Base-by-base conservation (phyloP, 2,888 invertebrate genomes). In the Smittia aterrima region DNA sequence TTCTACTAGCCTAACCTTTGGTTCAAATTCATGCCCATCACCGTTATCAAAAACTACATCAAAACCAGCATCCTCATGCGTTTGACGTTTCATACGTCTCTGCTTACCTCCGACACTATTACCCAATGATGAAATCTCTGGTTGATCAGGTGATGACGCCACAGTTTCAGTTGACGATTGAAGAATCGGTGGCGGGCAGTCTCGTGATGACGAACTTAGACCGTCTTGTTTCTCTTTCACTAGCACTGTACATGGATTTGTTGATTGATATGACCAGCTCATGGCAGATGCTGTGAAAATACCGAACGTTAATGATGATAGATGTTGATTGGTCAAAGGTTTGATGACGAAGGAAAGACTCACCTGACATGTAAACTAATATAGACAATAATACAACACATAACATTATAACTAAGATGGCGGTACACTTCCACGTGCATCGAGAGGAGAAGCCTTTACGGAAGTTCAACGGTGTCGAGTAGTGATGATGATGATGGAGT, bases 371-470 rank as follows among this genome's bases (percentile, higher is more conserved):
- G 85, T 94, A 94, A 78, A 92, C 90, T 78, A 95, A 87, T 77
- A 92, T 90, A 77, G 93, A 91, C 80, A 91, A 88, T 78, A 96
- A 87, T 79, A 93, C 87, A 79, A 93, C 89, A 79, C 92, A 90
- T 79, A 95, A 87, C 83, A 93, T 88, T 81, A 95, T 91, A 82
- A 94, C 91, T 78, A 92, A 89, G 81, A 96, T 92, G 77, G 95
- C 94, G 78, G 94, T 90, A 84, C 95, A 93, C 83, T 92, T 92
- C 93, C 96, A 96, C 77, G 93, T 92, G 85, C 96, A 96, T 79
- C 89, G 87, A 78, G 92, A 91, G 75, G 92, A 90, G 79, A 93
- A 86, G 79, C 92, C 92, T 86, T 94, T 93, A 81, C 92, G 89
- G 84, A 93, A 93, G 84, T 92, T 93, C 85, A 93, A 92, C 79